These are phyloP conservation scores for Thoracochromis brauschi DNA, from an alignment of 2,113 vertebrate genomes.

Conservation along the genomic window DNA sequence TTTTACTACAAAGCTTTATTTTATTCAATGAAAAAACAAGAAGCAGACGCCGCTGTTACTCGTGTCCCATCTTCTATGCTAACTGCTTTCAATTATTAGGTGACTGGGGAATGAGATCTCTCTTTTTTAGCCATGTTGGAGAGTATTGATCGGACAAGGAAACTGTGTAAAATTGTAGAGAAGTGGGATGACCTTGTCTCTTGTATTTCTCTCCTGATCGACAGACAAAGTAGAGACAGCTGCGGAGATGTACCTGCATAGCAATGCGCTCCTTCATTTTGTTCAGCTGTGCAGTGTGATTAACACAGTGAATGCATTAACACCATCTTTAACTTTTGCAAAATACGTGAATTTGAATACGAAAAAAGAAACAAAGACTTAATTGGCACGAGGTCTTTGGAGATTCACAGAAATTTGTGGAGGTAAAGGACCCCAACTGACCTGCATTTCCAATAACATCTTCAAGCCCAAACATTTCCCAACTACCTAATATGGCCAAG, in stretches of 20 bases:
- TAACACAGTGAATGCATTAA: background rate
- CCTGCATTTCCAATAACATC: background rate
- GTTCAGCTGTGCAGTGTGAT: background rate
- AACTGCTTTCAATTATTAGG: conserved; percentile 26
- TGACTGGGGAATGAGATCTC: background rate
- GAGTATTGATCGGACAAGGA: conserved; percentile 29
- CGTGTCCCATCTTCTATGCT: background rate
- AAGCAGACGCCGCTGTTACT: background rate
- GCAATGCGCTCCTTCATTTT: background rate
- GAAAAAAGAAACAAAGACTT: background rate
- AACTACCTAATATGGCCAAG: background rate
- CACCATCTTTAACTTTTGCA: background rate
- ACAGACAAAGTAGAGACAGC: background rate
- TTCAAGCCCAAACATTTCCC: background rate
- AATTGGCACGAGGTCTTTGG: background rate
- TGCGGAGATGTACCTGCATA: background rate
- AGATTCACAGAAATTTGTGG: background rate
- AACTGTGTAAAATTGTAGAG: conserved; percentile 7
- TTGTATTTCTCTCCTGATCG: conserved; percentile 2
- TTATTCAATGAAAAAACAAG: background rate
- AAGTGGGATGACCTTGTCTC: conserved; percentile 34
- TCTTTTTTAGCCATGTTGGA: background rate
- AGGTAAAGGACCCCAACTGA: background rate
- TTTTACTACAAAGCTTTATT: background rate
- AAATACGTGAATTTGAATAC: background rate